Evolutionary conservation across 2,797 vertebrate genomes (phyloP).

Genomic region (Coendou prehensilis): DNA sequence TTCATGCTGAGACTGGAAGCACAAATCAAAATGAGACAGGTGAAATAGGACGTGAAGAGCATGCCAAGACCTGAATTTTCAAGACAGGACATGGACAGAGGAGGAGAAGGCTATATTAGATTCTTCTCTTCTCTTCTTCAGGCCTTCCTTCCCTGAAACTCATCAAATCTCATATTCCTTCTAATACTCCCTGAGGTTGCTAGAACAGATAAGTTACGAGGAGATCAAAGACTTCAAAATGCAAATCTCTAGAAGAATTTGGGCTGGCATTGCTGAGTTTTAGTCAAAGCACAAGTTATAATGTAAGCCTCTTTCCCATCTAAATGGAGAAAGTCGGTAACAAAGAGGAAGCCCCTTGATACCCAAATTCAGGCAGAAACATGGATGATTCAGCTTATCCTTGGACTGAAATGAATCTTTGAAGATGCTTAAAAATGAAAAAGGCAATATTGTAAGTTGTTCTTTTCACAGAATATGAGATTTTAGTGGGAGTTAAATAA

Average conservation of each 20-base stretch:
- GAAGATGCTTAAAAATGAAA: conserved; percentile 29
- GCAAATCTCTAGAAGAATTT: background rate
- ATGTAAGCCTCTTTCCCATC: background rate
- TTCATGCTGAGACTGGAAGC: background rate
- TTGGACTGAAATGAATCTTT: background rate
- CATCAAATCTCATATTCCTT: background rate
- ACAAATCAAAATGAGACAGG: no score
- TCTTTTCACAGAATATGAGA: conserved; percentile 12
- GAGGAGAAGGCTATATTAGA: background rate
- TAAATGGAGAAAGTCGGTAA: background rate
- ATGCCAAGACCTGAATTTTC: background rate
- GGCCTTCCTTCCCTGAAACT: background rate
- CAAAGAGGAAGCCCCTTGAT: background rate
- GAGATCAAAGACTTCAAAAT: background rate
- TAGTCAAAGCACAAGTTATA: background rate
- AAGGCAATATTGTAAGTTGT: background rate
- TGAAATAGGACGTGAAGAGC: background rate
- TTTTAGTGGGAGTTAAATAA: background rate
- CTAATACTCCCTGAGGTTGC: background rate
- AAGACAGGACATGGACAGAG: background rate
- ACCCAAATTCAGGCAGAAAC: background rate
- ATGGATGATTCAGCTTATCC: background rate
- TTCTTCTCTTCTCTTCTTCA: background rate
- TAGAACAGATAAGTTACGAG: background rate
- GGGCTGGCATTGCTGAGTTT: background rate